A percentile compares a stretch with the other conserved stretches of the same genome.
Conservation (phyloP, 2,113 vertebrate species). For the Pachyramphus minor region DNA sequence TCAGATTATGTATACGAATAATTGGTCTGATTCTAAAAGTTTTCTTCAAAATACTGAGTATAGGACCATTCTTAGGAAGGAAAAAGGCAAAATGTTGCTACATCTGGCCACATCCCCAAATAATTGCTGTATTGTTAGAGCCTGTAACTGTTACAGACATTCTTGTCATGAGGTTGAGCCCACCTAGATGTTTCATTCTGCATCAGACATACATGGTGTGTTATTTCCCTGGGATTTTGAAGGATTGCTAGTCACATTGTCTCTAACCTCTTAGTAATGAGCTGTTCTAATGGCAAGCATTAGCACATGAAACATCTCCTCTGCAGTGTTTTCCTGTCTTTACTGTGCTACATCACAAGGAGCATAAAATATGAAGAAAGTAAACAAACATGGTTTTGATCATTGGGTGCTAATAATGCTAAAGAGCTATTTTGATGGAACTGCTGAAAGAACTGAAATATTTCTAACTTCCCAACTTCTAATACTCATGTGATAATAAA, state of each 20-base stretch:
- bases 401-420: not conserved
- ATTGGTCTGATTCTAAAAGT: not conserved
- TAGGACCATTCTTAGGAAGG: not conserved
- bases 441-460: not conserved
- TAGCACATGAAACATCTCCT: not conserved
- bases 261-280: not conserved
- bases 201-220: not conserved
- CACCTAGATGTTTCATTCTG: not conserved
- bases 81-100: not conserved
- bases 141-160: not conserved
- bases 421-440: not conserved
- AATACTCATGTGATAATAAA: not conserved
- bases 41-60: not conserved
- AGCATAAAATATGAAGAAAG: not conserved
- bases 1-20: not conserved
- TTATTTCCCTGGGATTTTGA: not conserved
- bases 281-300: not conserved
- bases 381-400: not conserved
- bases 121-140: not conserved
- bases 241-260: not conserved
- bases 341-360: not conserved
- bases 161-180: not conserved
- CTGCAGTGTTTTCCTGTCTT: not conserved
- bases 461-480: not conserved
- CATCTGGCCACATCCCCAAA: not conserved